Percentiles rank a stretch among this genome's conserved stretches.
Evolutionary conservation across 2,113 vertebrate species (phyloP).

Genomic region (Rhagologus leucostigma): DNA sequence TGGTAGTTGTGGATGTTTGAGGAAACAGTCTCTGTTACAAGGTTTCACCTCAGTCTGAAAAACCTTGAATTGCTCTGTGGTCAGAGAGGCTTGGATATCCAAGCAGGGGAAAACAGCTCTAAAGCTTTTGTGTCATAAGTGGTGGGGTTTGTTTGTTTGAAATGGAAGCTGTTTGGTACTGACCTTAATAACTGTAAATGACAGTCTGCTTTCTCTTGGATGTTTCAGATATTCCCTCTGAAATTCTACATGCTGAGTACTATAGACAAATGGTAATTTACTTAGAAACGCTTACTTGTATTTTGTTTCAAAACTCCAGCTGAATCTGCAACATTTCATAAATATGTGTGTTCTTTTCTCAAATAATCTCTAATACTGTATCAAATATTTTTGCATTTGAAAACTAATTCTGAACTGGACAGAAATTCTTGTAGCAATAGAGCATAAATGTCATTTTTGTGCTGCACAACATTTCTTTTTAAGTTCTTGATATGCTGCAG

Average conservation of each 20-base stretch:
- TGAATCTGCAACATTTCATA: background rate
- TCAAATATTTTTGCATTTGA: background rate
- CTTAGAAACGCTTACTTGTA: background rate
- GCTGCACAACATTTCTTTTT: background rate
- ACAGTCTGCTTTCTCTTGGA: background rate
- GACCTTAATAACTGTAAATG: background rate
- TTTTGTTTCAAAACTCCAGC: background rate
- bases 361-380: background rate
- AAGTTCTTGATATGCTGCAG: background rate
- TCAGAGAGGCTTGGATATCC: background rate
- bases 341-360: background rate
- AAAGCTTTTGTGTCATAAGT: background rate
- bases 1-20: background rate
- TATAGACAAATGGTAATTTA: background rate
- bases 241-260: background rate
- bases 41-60: background rate
- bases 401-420: background rate
- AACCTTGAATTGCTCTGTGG: background rate
- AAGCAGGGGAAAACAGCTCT: background rate
- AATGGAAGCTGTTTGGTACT: background rate
- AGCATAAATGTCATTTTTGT: background rate
- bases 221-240: background rate
- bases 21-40: slow-evolving; percentile 17
- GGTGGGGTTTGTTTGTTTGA: background rate
- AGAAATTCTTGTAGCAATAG: background rate